phyloP scores from a whole-genome alignment of 53 echinoderm and acorn worm genomes.

The Mesocentrotus franciscanus region DNA sequence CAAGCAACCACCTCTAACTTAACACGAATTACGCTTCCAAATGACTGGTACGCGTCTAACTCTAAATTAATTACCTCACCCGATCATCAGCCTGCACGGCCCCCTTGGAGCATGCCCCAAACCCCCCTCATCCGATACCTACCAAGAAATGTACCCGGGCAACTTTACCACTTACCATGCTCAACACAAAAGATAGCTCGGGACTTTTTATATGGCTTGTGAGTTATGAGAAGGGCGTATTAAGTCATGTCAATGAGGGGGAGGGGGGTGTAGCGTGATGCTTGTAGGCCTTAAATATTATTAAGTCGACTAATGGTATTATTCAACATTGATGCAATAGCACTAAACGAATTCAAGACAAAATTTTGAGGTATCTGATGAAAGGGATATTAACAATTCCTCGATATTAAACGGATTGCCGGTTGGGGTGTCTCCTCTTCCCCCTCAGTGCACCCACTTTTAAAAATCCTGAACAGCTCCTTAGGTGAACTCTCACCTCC shows the following conservation, averaged over 20 bases:
- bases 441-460: not conserved
- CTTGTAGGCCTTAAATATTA: not conserved
- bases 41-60: constrained; percentile 42
- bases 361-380: not conserved
- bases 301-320: not conserved
- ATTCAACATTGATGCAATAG: not conserved
- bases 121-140: not conserved
- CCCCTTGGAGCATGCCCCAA: not conserved
- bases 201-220: not conserved
- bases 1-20: constrained; percentile 5
- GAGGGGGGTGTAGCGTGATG: not conserved
- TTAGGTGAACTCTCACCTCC: constrained; percentile 5
- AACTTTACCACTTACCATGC: not conserved
- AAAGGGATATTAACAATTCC: not conserved
- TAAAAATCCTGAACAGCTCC: not conserved
- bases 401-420: not conserved
- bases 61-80: constrained; percentile 20
- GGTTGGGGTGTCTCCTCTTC: not conserved
- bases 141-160: constrained; percentile 1
- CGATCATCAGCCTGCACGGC: not conserved
- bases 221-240: constrained; percentile 5
- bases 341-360: not conserved
- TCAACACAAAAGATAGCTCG: not conserved
- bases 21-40: not conserved
- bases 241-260: not conserved